Percentiles rank a stretch among this genome's conserved stretches.
These are phyloP conservation scores for Ornithoptera alexandrae DNA, from an alignment of 2,888 invertebrate species.

Conservation along the genomic window DNA sequence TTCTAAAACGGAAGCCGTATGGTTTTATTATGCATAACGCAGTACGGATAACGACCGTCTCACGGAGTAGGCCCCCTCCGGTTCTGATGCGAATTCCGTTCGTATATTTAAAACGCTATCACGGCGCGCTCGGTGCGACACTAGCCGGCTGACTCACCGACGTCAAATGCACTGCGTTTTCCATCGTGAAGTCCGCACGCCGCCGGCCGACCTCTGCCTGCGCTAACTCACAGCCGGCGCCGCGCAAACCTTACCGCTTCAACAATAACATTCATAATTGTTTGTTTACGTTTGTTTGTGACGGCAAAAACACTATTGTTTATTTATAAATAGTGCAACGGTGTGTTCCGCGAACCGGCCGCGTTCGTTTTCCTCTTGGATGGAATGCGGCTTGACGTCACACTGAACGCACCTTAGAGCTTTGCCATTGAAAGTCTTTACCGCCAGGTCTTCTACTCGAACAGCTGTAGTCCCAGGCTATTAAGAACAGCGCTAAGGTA, in stretches of 20 bases:
- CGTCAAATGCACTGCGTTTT: conserved; percentile 57
- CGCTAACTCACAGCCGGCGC: conserved; percentile 8
- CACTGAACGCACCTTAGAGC: conserved; percentile 47
- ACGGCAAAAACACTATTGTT: conserved; percentile 39
- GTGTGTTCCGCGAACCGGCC: conserved; percentile 62
- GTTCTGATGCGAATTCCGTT: conserved; percentile 33
- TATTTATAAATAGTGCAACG: conserved; percentile 70
- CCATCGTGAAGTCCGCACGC: conserved; percentile 57
- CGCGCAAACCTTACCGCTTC: conserved; percentile 34
- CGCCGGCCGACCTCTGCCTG: conserved; percentile 32
- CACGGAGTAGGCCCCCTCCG: conserved; percentile 29
- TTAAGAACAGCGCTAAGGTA: no score
- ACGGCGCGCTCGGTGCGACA: conserved; percentile 58
- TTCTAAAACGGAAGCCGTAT: conserved; percentile 18
- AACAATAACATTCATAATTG: conserved; percentile 35
- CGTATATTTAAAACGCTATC: conserved; percentile 45
- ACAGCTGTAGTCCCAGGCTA: no score
- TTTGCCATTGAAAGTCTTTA: conserved; percentile 9
- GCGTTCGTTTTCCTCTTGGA: conserved; percentile 70
- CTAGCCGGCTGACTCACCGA: conserved; percentile 58
- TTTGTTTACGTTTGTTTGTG: conserved; percentile 17
- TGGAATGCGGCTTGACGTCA: conserved; percentile 74
- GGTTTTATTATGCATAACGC: conserved; percentile 17
- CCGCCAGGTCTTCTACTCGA: no score
- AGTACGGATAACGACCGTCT: conserved; percentile 17